Percentiles rank a stretch among this genome's conserved stretches.
Conservation (phyloP, 2,113 vertebrate species). For the Oreochromis niloticus region DNA sequence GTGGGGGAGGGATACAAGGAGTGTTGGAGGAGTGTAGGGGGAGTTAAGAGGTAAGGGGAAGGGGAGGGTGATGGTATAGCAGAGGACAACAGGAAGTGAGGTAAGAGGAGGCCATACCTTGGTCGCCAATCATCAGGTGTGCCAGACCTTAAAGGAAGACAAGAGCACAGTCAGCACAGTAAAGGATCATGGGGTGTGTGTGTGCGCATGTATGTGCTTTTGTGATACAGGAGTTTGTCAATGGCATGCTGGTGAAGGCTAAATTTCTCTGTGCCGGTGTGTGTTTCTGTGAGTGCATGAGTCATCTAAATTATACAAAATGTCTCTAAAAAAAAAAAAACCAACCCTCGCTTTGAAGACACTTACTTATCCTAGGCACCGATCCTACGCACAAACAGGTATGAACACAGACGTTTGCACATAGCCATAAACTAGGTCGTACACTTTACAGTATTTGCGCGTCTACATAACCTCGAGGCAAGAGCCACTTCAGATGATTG, state of each 20-base stretch:
- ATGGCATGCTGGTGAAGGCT: constrained; percentile 71
- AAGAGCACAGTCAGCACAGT: constrained; percentile 99
- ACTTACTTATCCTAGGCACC: constrained; percentile 51
- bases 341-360: not conserved
- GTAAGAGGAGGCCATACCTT: constrained; percentile 98
- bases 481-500: constrained; percentile 29
- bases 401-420: constrained; percentile 31
- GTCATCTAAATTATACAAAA: constrained; percentile 17
- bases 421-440: not conserved
- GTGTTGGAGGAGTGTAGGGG: constrained; percentile 39
- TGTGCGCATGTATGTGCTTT: constrained; percentile 72
- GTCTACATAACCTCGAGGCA: constrained; percentile 21
- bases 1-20: constrained; percentile 33
- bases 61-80: constrained; percentile 56
- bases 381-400: constrained; percentile 43
- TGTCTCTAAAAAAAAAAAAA: not conserved
- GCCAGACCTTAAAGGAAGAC: constrained; percentile 99
- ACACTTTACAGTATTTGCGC: not conserved
- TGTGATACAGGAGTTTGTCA: constrained; percentile 80
- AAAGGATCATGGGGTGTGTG: constrained; percentile 82
- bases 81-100: constrained; percentile 81
- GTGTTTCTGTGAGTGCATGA: not conserved
- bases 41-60: constrained; percentile 11
- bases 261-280: not conserved
- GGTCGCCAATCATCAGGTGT: constrained; percentile 99